These are phyloP conservation scores for Allygus modestus DNA, from an alignment of 2,888 invertebrate genomes.

Conservation along the genomic window DNA sequence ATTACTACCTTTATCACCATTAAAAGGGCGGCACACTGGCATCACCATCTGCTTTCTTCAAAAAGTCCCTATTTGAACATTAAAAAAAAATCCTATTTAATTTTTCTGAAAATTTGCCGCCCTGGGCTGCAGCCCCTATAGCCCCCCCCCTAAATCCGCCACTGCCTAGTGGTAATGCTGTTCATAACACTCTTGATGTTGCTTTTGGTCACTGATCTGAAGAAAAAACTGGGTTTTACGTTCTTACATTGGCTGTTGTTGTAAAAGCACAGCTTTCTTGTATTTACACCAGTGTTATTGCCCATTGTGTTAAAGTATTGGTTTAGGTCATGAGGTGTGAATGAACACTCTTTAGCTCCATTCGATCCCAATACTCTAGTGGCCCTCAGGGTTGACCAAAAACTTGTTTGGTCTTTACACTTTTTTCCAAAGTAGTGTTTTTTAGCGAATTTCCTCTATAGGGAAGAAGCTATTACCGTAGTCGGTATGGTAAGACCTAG, in stretches of 20 bases:
- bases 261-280: neutral
- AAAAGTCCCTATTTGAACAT: no score
- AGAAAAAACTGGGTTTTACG: neutral
- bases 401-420: neutral
- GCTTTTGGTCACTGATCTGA: neutral
- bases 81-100: no score
- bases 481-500: no score
- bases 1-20: no score
- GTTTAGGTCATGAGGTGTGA: constrained; percentile 3
- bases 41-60: no score
- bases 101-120: no score
- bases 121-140: no score
- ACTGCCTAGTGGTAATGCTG: neutral
- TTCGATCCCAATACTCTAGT: neutral
- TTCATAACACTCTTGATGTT: constrained; percentile 2
- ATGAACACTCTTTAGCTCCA: neutral
- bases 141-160: no score
- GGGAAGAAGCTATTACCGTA: no score
- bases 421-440: neutral
- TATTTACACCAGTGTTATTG: neutral
- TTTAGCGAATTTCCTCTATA: no score
- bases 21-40: no score
- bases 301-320: constrained; percentile 3
- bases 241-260: neutral
- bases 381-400: neutral